A percentile compares a stretch with the other conserved stretches of the same genome.
Conservation (phyloP, 2,888 invertebrate species). For the Orthonychiurus folsomi region DNA sequence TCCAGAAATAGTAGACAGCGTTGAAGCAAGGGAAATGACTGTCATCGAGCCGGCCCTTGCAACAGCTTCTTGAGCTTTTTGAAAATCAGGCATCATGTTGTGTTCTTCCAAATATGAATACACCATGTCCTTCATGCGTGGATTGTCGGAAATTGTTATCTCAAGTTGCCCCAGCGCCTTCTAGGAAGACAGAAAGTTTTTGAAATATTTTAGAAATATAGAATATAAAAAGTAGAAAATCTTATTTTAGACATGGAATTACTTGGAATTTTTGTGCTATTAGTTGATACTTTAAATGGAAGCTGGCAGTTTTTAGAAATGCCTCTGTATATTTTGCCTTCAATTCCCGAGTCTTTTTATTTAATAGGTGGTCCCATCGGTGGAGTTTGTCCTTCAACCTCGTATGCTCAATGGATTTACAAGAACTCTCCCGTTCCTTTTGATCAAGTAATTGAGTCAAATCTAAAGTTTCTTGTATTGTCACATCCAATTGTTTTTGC, state of each 20-base stretch:
- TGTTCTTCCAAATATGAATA: neutral
- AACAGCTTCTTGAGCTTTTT: neutral
- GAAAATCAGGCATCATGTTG: neutral
- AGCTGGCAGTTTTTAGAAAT: neutral
- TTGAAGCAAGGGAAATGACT: too few species aligned
- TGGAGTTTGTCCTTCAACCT: neutral
- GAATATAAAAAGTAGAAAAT: too few species aligned
- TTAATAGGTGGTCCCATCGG: neutral
- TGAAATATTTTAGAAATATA: too few species aligned
- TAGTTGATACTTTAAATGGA: neutral
- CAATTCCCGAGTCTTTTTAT: neutral
- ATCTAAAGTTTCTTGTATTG: neutral
- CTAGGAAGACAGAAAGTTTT: neutral
- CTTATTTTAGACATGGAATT: too few species aligned
- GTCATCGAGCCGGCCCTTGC: neutral
- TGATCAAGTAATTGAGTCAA: neutral
- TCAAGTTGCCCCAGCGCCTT: neutral
- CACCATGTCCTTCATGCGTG: neutral
- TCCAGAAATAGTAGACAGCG: too few species aligned
- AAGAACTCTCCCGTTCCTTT: neutral
- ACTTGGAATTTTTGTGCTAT: neutral
- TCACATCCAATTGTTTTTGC: neutral
- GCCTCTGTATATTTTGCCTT: neutral
- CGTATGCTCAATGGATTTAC: neutral
- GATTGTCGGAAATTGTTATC: neutral